Conservation (phyloP, 2,888 invertebrate species). For the Cheilosia scutellata region DNA sequence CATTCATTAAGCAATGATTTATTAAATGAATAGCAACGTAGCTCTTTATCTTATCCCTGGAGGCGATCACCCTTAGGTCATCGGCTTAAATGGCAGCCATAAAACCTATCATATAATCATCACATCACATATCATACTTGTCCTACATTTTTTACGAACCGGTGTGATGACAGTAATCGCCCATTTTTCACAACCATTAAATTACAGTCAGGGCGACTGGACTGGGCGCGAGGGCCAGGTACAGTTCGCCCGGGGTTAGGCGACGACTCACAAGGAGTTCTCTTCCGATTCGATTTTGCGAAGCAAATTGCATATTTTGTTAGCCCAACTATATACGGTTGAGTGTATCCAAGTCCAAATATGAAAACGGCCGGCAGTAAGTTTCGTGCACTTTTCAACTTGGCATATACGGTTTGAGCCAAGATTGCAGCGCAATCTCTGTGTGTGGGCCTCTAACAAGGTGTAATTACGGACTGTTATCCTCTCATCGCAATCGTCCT, state of each 20-base stretch:
- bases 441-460: slow-evolving; percentile 81
- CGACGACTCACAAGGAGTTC: neutral
- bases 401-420: neutral
- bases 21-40: slow-evolving; percentile 23
- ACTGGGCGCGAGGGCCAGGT: slow-evolving; percentile 27
- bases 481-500: slow-evolving; percentile 82
- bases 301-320: slow-evolving; percentile 53
- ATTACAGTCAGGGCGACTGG: slow-evolving; percentile 36
- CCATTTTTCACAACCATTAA: slow-evolving; percentile 75
- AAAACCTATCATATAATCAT: slow-evolving; percentile 65
- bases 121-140: slow-evolving; percentile 72
- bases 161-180: slow-evolving; percentile 74
- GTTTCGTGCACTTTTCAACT: neutral
- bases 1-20: slow-evolving; percentile 47
- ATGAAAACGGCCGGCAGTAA: slow-evolving; percentile 43
- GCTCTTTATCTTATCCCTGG: slow-evolving; percentile 9
- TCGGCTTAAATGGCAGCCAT: slow-evolving; percentile 48
- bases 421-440: slow-evolving; percentile 71
- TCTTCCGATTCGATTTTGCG: neutral
- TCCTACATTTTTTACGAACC: slow-evolving; percentile 58
- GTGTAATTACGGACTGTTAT: slow-evolving; percentile 84
- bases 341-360: slow-evolving; percentile 39
- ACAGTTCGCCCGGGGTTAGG: slow-evolving; percentile 30
- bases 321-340: slow-evolving; percentile 26
- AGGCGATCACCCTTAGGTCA: slow-evolving; percentile 31